Evolutionary conservation across 1,140 invertebrate species (phyloP), one percentile per base, ranked within the genome.

Genomic region (Calosoma granatense): DNA sequence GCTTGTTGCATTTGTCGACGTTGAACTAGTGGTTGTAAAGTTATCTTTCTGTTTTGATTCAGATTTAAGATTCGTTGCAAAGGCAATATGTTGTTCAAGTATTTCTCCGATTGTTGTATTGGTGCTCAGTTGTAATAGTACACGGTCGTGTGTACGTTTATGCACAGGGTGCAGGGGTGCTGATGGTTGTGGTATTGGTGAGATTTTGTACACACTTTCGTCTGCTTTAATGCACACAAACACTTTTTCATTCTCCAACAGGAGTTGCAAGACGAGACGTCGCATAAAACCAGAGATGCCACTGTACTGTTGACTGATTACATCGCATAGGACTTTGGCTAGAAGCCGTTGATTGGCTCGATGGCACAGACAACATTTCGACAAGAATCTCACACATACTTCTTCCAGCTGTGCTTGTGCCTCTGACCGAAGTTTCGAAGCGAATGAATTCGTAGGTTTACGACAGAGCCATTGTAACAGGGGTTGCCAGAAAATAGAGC

Each of bases 241-340:
- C 36, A 90, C 81, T 62, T 88, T 90, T 70, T 94, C 90, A 67
- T 87, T 88, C 65, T 93, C 90, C 39, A 95, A 72, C 15, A 94
- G 74, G 20, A 94, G 74, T 67, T 94, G 90, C 6, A 94, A 72
- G 54, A 95, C 83, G 21, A 96, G 72, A 56, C 91, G 81, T 19
- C 92, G 80, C 11, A 90, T 90, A 69, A 95, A 94, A 11, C 91
- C 90, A 12, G 88, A 90, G 60, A 94, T 86, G n/a, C 68, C 70
- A 53, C 67, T 74, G 63, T 84, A 83, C 64, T 86, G 83, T 63
- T 85, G 80, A 22, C 76, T 73, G 47, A 88, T 83, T 1, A 87
- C 83, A 58, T 86, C 80, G 60, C 81, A 85, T 0, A 96, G 71
- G 6, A 90, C 83, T 57, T 83, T 81, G 2, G 92, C 88, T 26